A percentile compares a stretch with the other conserved stretches of the same genome.
These are phyloP conservation scores for Mastomys natalensis DNA, from an alignment of 2,113 vertebrate genomes.

Conservation along the genomic window DNA sequence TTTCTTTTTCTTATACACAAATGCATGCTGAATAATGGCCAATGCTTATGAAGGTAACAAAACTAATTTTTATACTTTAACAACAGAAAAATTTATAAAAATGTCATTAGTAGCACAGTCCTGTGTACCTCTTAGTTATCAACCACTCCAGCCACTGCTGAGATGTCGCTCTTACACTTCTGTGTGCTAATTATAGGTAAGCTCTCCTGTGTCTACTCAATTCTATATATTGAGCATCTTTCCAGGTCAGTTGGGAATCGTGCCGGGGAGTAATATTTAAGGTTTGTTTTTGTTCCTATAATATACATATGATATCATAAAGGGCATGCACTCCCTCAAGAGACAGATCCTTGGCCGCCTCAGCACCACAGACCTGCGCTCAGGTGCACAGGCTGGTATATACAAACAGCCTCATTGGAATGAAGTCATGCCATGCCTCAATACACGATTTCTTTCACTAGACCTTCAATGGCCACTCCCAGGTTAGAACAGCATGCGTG, in stretches of 20 bases:
- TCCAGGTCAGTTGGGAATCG: background rate
- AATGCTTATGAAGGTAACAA: background rate
- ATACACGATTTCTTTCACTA: background rate
- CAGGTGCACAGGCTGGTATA: background rate
- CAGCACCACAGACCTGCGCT: background rate
- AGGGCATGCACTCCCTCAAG: background rate
- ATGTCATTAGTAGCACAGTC: background rate
- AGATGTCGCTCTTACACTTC: background rate
- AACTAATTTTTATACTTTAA: background rate
- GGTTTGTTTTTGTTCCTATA: background rate
- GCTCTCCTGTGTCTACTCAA: background rate
- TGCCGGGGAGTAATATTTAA: no score
- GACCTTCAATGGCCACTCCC: background rate
- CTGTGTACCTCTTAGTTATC: background rate
- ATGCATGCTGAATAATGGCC: background rate
- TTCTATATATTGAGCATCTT: background rate
- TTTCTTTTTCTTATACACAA: background rate
- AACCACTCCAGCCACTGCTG: background rate
- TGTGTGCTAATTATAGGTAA: background rate
- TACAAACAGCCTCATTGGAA: background rate
- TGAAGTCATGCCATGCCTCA: background rate
- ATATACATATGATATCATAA: background rate
- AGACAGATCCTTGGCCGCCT: background rate
- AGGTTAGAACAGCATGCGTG: fast-evolving
- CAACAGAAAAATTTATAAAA: background rate